Evolutionary conservation across 2,113 vertebrate species (phyloP).

Genomic region (Cebus imitator): DNA sequence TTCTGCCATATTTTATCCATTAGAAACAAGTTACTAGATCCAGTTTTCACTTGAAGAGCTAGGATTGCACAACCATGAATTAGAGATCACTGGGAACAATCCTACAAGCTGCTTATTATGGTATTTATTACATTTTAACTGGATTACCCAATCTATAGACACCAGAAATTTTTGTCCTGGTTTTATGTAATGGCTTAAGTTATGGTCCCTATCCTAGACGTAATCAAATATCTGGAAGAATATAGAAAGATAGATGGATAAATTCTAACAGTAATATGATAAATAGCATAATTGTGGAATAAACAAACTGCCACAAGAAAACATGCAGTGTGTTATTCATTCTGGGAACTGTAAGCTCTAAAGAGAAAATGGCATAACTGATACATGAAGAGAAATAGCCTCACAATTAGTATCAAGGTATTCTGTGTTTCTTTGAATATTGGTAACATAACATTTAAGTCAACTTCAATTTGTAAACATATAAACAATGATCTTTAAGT

Average conservation of each 20-base stretch:
- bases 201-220: not conserved
- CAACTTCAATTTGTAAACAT: not conserved
- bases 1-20: not conserved
- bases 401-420: not conserved
- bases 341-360: not conserved
- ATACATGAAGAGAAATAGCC: not conserved
- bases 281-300: not conserved
- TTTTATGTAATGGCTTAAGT: not conserved
- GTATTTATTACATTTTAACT: not conserved
- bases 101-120: not conserved
- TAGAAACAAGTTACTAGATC: not conserved
- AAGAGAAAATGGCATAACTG: not conserved
- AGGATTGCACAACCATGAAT: not conserved
- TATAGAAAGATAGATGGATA: not conserved
- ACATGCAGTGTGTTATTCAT: rapidly evolving
- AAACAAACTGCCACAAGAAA: not conserved
- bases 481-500: not conserved
- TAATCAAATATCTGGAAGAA: not conserved
- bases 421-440: not conserved
- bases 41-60: not conserved
- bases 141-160: not conserved
- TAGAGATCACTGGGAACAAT: not conserved
- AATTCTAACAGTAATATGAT: not conserved
- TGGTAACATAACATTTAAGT: not conserved
- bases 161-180: not conserved